A percentile compares a stretch with the other conserved stretches of the same genome.
Evolutionary conservation across 2,797 vertebrate genomes (phyloP).

Genomic region (Ispidina picta): DNA sequence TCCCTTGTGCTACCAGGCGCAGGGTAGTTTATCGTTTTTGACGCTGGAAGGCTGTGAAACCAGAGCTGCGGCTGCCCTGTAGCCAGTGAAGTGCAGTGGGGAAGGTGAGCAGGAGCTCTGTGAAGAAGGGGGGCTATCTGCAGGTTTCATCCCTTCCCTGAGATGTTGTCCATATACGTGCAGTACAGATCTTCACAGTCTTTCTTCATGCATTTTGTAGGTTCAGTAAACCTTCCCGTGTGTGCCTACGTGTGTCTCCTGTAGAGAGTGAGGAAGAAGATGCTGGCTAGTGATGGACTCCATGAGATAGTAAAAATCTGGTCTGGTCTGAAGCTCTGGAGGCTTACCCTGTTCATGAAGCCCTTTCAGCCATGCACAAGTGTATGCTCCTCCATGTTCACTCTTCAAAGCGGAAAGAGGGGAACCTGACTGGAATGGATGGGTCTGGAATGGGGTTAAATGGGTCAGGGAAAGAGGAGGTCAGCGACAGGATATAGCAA

Average conservation of each 20-base stretch:
- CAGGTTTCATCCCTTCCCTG: neutral
- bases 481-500: fast-evolving
- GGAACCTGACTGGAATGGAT: neutral
- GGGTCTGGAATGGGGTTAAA: neutral
- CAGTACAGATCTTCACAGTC: neutral
- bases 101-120: neutral
- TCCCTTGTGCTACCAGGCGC: neutral
- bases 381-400: fast-evolving
- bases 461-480: neutral
- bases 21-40: neutral
- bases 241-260: fast-evolving
- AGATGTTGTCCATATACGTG: neutral
- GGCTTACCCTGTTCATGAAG: neutral
- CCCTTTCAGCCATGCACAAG: fast-evolving
- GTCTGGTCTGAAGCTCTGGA: neutral
- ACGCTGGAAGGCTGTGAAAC: neutral
- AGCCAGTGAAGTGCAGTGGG: too few relatives aligned
- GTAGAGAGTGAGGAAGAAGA: neutral
- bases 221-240: neutral
- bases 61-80: neutral
- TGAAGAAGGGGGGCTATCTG: neutral
- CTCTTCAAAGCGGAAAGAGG: neutral
- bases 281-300: neutral
- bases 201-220: neutral
- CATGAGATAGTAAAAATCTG: neutral